Evolutionary conservation across 2,113 vertebrate genomes (phyloP).

Genomic region (Nibea coibor): DNA sequence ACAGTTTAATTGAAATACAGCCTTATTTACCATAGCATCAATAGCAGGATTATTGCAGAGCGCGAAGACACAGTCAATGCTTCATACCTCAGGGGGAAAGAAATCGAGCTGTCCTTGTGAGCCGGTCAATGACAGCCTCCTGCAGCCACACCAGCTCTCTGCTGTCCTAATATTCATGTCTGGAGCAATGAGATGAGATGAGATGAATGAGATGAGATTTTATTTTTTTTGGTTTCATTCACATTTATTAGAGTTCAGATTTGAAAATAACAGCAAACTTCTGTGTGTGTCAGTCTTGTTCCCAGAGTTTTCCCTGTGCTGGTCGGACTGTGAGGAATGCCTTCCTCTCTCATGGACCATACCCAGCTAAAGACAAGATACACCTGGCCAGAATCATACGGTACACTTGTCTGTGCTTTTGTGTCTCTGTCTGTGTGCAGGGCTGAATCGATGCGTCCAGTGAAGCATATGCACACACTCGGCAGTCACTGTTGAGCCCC

Average conservation of each 20-base stretch:
- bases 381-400: constrained; percentile 92
- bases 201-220: background rate
- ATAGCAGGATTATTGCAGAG: constrained; percentile 49
- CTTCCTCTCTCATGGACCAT: constrained; percentile 92
- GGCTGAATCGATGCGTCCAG: constrained; percentile 51
- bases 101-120: constrained; percentile 62
- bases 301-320: constrained; percentile 94
- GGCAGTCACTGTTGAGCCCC: constrained; percentile 19
- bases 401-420: constrained; percentile 67
- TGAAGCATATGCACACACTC: constrained; percentile 52
- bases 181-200: background rate
- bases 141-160: constrained; percentile 18
- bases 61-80: constrained; percentile 45
- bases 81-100: constrained; percentile 54
- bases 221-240: background rate
- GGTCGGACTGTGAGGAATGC: constrained; percentile 93
- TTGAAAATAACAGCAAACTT: background rate
- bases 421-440: constrained; percentile 28
- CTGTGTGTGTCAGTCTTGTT: constrained; percentile 88
- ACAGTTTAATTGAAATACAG: constrained; percentile 56
- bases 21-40: constrained; percentile 43
- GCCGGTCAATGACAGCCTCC: constrained; percentile 37
- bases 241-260: background rate
- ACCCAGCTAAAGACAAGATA: constrained; percentile 96
- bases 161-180: background rate